phyloP scores from a whole-genome alignment of 2,888 invertebrate species.

The Mesorhabditis spiculigera region DNA sequence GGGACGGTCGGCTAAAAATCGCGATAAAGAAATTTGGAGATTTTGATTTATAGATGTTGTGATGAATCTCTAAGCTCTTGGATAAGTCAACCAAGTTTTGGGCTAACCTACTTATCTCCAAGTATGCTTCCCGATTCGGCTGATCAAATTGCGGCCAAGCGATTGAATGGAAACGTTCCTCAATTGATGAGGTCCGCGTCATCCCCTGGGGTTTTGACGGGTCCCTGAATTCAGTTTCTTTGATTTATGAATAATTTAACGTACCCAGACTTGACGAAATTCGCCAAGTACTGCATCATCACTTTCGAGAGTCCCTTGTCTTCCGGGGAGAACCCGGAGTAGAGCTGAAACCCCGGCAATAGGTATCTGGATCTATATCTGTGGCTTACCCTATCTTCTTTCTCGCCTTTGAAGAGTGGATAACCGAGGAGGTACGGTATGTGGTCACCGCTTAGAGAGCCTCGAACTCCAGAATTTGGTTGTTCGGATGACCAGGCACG shows the following conservation, averaged over 20 bases:
- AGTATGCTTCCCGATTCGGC: slow-evolving; percentile 51
- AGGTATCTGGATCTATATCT: not conserved
- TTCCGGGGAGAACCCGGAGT: slow-evolving; percentile 42
- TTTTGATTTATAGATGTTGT: not conserved
- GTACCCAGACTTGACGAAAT: slow-evolving; percentile 58
- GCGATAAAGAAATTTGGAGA: no score
- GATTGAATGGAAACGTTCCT: slow-evolving; percentile 46
- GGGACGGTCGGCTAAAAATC: slow-evolving; percentile 49
- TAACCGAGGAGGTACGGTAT: slow-evolving; percentile 57
- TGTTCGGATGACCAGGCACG: slow-evolving; percentile 45
- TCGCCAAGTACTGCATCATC: slow-evolving; percentile 56
- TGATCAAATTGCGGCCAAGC: slow-evolving; percentile 56
- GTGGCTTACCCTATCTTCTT: slow-evolving; percentile 28
- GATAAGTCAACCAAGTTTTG: not conserved
- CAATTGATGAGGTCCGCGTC: slow-evolving; percentile 43
- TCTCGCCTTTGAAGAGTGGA: slow-evolving; percentile 40
- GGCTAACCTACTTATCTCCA: slow-evolving; percentile 48
- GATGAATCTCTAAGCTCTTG: not conserved
- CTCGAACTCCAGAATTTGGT: slow-evolving; percentile 46
- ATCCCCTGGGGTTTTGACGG: slow-evolving; percentile 51
- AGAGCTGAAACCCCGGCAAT: slow-evolving; percentile 22
- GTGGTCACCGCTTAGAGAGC: slow-evolving; percentile 54
- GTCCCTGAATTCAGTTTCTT: slow-evolving; percentile 34
- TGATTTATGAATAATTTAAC: slow-evolving; percentile 8
- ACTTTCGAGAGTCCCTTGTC: slow-evolving; percentile 52